Evolutionary conservation across 2,113 vertebrate species (phyloP), one percentile per base, ranked within the genome.

Genomic region (Oreochromis aureus): DNA sequence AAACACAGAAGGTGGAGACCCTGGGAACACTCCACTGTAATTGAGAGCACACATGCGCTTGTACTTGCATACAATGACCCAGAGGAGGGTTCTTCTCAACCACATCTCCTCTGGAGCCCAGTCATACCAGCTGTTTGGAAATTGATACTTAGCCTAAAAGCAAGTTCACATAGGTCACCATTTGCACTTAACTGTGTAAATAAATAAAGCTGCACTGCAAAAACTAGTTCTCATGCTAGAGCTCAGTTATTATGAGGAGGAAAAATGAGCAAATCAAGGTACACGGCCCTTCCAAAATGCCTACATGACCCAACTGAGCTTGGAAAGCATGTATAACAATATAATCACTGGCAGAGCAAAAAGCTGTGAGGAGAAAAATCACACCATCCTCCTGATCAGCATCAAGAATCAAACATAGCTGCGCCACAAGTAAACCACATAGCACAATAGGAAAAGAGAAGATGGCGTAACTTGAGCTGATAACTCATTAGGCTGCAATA

Each of bases 1-100:
- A 82, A 71, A 85, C 80, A 92, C 36, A 61, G 39, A 81, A 80
- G 87, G 84, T 83, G 66, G 87, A 85, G 87, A 92, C 61, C 79
- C 69, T 89, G 82, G 78, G 63, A 93, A 91, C 71, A 41, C 54
- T 66, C 22, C 18, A 76, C 59, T 39, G 32, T 53, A 30, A 27
- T 2, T 36, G 55, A 44, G 13, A 61, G 41, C 56, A 41, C 19
- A 54, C 39, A 71, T 16, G 10, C 9, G n/a, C 71, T 69, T 44
- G 10, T 11, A 34, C 39, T 54, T 30, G 51, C 48, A 66, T 3
- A 78, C 44, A 56, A 15, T 22, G 56, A 36, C 55, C 39, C 58
- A 89, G 27, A 32, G 22, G 16, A 46, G 16, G 2, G 7, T 41
- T 66, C 81, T 53, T 83, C 44, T 55, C 32, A 56, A 59, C 82